These are phyloP conservation scores for Philopedon plagiatum DNA, from an alignment of 2,888 invertebrate species.

Conservation along the genomic window DNA sequence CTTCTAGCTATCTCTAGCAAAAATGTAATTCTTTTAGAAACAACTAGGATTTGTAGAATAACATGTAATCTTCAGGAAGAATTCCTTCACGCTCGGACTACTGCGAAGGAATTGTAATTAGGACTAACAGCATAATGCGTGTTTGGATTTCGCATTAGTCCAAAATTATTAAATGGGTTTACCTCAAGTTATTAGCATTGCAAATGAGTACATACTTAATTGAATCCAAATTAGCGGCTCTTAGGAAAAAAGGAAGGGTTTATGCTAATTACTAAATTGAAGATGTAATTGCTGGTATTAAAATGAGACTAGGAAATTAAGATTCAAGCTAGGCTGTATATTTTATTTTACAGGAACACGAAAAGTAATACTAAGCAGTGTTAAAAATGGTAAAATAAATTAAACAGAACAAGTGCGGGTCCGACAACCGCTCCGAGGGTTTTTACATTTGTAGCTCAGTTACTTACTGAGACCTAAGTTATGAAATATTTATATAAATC, in stretches of 20 bases:
- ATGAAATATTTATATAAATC: too few species aligned
- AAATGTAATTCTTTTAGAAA: too few species aligned
- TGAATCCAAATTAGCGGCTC: slow-evolving; percentile 42
- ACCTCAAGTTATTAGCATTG: slow-evolving; percentile 45
- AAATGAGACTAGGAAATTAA: not conserved
- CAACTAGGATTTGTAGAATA: too few species aligned
- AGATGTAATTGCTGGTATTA: not conserved
- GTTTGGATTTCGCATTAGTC: slow-evolving; percentile 42
- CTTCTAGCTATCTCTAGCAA: too few species aligned
- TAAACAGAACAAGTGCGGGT: too few species aligned
- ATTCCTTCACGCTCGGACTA: slow-evolving; percentile 8
- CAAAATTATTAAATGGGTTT: slow-evolving; percentile 45
- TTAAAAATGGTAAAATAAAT: too few species aligned
- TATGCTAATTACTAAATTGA: slow-evolving; percentile 2
- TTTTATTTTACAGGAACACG: too few species aligned
- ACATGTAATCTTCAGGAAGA: not conserved
- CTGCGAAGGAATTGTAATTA: slow-evolving; percentile 25
- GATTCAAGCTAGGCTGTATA: too few species aligned
- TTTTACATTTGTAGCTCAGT: too few species aligned
- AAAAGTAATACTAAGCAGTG: too few species aligned
- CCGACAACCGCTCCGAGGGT: too few species aligned
- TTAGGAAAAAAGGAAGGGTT: slow-evolving; percentile 39
- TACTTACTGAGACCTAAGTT: too few species aligned
- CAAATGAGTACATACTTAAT: slow-evolving; percentile 43
- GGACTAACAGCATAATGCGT: slow-evolving; percentile 21